Percentiles rank a stretch among this genome's conserved stretches.
Conservation (phyloP, 2,888 invertebrate species). For the Caradrina kadenii region DNA sequence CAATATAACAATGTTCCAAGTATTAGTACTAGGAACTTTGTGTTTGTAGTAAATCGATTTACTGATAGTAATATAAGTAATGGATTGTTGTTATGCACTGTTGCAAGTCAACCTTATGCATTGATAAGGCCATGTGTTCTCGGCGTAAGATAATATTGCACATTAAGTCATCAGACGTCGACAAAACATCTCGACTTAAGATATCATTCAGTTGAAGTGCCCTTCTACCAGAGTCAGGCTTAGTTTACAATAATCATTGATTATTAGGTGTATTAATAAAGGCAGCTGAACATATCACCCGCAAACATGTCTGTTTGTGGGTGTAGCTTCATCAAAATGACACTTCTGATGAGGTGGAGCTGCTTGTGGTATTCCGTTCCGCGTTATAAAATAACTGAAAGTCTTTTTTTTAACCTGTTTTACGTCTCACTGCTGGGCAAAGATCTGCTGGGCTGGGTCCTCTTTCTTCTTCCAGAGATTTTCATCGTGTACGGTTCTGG, state of each 20-base stretch:
- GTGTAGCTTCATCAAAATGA: too few relatives aligned
- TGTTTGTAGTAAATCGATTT: constrained; percentile 27
- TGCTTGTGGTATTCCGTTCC: neutral
- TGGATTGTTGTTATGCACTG: constrained; percentile 19
- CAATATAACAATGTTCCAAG: neutral
- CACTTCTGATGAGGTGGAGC: too few relatives aligned
- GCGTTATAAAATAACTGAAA: neutral
- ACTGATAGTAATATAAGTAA: constrained; percentile 37
- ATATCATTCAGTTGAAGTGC: neutral
- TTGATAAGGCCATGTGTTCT: constrained; percentile 34
- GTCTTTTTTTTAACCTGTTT: too few relatives aligned
- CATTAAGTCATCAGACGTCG: constrained; percentile 2
- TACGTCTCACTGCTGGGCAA: too few relatives aligned
- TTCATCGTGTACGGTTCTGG: too few relatives aligned
- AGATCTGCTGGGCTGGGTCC: too few relatives aligned
- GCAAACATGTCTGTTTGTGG: too few relatives aligned
- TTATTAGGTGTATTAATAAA: neutral
- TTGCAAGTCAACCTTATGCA: constrained; percentile 25
- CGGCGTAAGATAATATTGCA: constrained; percentile 29
- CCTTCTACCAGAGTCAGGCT: neutral
- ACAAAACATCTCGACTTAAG: constrained; percentile 1
- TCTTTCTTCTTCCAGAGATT: too few relatives aligned
- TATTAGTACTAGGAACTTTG: constrained; percentile 11
- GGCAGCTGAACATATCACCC: neutral
- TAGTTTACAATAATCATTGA: neutral